Evolutionary conservation across 2,888 invertebrate species (phyloP).

Genomic region (Pollenia griseotomentosa): DNA sequence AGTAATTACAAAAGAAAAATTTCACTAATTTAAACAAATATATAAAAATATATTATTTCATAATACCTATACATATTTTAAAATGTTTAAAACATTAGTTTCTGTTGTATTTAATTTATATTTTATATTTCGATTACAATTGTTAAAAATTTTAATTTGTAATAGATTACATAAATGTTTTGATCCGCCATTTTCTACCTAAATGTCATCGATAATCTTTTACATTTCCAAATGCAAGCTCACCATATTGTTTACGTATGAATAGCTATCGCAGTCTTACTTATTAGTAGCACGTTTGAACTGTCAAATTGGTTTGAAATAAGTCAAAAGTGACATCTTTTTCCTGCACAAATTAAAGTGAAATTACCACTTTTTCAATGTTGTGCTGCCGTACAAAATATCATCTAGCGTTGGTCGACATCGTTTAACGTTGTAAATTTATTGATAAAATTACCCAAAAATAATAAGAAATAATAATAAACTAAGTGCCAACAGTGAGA

Average conservation of each 20-base stretch:
- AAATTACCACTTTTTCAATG: slow-evolving; percentile 68
- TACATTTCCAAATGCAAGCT: slow-evolving; percentile 28
- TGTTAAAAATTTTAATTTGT: slow-evolving; percentile 14
- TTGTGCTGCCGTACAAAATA: slow-evolving; percentile 73
- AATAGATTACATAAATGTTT: slow-evolving; percentile 34
- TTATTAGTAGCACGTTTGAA: neutral
- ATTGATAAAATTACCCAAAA: slow-evolving; percentile 60
- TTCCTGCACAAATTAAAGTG: slow-evolving; percentile 41
- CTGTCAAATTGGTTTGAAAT: slow-evolving; percentile 71
- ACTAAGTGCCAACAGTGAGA: slow-evolving; percentile 57
- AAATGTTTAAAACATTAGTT: neutral
- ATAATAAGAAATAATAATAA: slow-evolving; percentile 36
- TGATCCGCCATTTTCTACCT: slow-evolving; percentile 73
- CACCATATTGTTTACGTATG: neutral
- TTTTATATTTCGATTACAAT: neutral
- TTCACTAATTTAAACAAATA: neutral
- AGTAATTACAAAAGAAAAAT: slow-evolving; percentile 12
- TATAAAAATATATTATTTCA: neutral
- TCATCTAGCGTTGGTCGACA: slow-evolving; percentile 76
- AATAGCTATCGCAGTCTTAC: slow-evolving; percentile 57
- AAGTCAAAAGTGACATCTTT: slow-evolving; percentile 5
- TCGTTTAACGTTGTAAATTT: slow-evolving; percentile 64
- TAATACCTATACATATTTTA: neutral
- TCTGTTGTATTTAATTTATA: neutral
- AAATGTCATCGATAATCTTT: slow-evolving; percentile 63